Evolutionary conservation across 2,888 invertebrate genomes (phyloP).

Genomic region (Eupithecia pulchellata): DNA sequence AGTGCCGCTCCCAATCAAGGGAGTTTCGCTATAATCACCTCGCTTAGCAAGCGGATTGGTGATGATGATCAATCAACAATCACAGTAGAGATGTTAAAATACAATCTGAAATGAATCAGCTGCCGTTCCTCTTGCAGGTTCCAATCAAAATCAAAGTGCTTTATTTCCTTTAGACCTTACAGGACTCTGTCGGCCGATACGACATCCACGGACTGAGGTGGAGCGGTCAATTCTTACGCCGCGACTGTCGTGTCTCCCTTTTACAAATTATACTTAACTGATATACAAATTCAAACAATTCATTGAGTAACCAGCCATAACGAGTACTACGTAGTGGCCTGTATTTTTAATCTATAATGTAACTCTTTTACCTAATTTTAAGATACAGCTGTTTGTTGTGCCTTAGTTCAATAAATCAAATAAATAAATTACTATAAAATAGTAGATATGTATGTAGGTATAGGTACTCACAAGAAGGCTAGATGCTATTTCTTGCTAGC

Average conservation of each 20-base stretch:
- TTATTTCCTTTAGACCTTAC: too few species aligned
- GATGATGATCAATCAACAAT: too few species aligned
- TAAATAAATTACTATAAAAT: not conserved
- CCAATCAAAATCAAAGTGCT: too few species aligned
- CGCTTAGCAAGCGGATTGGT: not conserved
- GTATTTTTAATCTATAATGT: too few species aligned
- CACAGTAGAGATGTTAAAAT: not conserved
- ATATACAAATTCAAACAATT: too few species aligned
- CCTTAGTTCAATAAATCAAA: not conserved
- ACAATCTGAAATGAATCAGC: not conserved
- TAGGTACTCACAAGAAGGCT: conserved; percentile 69
- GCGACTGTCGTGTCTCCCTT: too few species aligned
- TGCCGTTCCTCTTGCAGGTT: not conserved
- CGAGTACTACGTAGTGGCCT: too few species aligned
- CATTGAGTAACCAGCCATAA: too few species aligned
- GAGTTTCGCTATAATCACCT: not conserved
- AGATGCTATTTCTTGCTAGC: conserved; percentile 85
- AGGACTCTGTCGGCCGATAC: not conserved
- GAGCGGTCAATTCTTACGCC: not conserved
- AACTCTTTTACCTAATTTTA: too few species aligned
- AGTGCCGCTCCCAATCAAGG: not conserved
- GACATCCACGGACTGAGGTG: not conserved
- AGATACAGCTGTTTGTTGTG: too few species aligned
- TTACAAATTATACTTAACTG: not conserved
- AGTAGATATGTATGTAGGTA: not conserved